A percentile compares a stretch with the other conserved stretches of the same genome.
Conservation (phyloP, 2,113 vertebrate genomes). For the Lutjanus erythropterus region DNA sequence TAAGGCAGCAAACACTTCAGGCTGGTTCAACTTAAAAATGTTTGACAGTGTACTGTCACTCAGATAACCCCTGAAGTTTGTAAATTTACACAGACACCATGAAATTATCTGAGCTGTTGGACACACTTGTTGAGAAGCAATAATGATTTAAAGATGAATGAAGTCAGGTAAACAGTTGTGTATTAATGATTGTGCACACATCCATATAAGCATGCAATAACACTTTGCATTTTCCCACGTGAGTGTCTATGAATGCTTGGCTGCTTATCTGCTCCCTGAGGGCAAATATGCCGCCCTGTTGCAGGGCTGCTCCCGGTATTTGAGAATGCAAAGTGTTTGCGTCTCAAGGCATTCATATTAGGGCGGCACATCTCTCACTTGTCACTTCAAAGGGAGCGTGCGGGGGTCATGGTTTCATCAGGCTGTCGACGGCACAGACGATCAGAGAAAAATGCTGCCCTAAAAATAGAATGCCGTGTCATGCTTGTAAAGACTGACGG, state of each 20-base stretch:
- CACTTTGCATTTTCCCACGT: neutral
- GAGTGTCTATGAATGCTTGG: conserved; percentile 23
- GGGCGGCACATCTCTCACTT: conserved; percentile 71
- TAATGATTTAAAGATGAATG: neutral
- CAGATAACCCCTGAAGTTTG: neutral
- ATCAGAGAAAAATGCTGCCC: conserved; percentile 68
- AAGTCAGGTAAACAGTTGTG: neutral
- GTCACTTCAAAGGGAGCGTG: conserved; percentile 79
- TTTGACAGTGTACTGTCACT: neutral
- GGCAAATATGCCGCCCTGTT: conserved; percentile 28
- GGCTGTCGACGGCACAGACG: conserved; percentile 60
- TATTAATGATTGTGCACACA: neutral
- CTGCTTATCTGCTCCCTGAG: conserved; percentile 49
- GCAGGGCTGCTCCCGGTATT: conserved; percentile 55
- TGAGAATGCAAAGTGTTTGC: conserved; percentile 68
- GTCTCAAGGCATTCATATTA: conserved; percentile 71
- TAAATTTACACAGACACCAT: conserved; percentile 21
- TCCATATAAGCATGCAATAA: neutral
- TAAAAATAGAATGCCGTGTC: conserved; percentile 79
- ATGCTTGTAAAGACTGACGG: conserved; percentile 59
- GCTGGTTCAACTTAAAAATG: neutral
- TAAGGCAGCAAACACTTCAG: neutral
- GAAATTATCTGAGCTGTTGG: neutral
- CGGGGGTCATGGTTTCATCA: conserved; percentile 70
- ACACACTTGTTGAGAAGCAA: conserved; percentile 2